Conservation (phyloP, 92 coral and sea anemone genomes). For the Epizoanthus scotinus region DNA sequence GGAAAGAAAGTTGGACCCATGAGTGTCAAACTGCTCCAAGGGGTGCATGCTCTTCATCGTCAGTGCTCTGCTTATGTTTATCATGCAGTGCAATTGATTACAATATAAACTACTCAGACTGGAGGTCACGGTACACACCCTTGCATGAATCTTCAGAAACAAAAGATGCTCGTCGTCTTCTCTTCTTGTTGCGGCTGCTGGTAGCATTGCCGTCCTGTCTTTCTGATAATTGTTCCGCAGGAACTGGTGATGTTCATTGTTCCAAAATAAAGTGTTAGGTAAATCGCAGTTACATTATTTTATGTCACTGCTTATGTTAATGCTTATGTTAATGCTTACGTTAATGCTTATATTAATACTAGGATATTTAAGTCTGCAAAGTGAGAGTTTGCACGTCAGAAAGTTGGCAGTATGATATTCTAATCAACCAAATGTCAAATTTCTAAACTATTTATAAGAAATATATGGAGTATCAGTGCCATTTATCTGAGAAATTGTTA, state of each 20-base stretch:
- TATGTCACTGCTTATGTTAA: background rate
- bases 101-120: background rate
- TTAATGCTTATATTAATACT: background rate
- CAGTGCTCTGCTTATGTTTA: background rate
- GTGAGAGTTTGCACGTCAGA: conserved; percentile 9
- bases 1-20: too few species aligned
- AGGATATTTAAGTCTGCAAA: background rate
- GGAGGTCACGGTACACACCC: conserved; percentile 37
- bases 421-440: background rate
- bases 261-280: conserved; percentile 6
- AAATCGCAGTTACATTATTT: background rate
- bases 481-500: too few species aligned
- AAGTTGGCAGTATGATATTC: background rate
- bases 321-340: background rate
- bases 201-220: conserved; percentile 3
- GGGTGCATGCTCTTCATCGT: too few species aligned
- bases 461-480: too few species aligned
- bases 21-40: too few species aligned
- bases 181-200: conserved; percentile 15
- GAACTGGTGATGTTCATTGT: conserved; percentile 4
- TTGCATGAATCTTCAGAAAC: conserved; percentile 44
- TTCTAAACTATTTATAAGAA: too few species aligned
- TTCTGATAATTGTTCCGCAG: conserved; percentile 17
- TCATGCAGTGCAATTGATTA: background rate
- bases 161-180: conserved; percentile 38